Evolutionary conservation across 2,797 vertebrate genomes (phyloP).

Genomic region (Ibycter americanus): DNA sequence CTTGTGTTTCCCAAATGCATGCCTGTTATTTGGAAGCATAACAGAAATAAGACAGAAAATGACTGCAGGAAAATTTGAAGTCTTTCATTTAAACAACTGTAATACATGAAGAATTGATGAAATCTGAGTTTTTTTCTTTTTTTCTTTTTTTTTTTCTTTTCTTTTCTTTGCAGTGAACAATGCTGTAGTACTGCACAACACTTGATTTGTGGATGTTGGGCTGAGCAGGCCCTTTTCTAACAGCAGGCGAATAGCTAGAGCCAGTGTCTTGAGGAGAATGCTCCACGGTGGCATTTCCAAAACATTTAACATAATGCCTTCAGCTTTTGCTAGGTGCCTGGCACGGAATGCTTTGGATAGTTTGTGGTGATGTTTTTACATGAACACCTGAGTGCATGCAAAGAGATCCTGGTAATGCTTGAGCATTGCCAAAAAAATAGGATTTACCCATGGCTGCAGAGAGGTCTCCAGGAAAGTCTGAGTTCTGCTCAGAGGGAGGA

Average conservation of each 20-base stretch:
- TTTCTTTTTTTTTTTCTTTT: too few relatives aligned
- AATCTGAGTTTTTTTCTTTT: neutral
- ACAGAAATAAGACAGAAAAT: constrained; percentile 17
- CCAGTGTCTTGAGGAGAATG: neutral
- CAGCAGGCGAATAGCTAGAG: neutral
- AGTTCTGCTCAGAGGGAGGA: neutral
- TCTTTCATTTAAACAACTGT: neutral
- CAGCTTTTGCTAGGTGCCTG: neutral
- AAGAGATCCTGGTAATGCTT: neutral
- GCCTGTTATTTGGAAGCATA: neutral
- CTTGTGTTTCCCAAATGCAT: neutral
- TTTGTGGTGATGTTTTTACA: neutral
- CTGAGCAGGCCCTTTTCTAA: neutral
- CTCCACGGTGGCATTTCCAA: neutral
- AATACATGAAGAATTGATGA: neutral
- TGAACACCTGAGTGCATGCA: neutral
- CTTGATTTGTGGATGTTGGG: neutral
- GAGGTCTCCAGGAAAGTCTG: neutral
- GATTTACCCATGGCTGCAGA: neutral
- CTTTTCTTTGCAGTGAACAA: neutral
- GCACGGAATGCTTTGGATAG: neutral
- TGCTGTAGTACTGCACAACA: neutral
- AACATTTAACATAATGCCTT: neutral
- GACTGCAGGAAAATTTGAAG: neutral
- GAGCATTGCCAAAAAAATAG: neutral